Evolutionary conservation across 2,888 invertebrate species (phyloP), one percentile per base, ranked within the genome.

Genomic region (Ophion slaviceki): DNA sequence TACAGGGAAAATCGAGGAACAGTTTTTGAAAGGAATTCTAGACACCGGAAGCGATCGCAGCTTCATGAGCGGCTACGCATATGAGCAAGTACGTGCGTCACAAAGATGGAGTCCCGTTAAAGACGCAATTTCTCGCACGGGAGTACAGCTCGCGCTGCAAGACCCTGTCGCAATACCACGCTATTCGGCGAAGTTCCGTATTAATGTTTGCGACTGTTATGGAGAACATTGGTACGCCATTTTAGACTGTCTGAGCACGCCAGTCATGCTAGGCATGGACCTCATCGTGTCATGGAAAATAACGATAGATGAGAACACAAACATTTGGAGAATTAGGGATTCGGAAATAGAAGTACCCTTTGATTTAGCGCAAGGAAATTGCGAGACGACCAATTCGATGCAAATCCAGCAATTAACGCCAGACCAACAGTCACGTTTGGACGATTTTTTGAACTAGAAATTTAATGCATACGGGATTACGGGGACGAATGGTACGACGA

Each of bases 151-250:
- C n/a, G 66, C 66, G 14, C 66, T 36, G n/a, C 36, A 36, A 36
- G 66, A 17, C 17, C 66, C 36, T n/a, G 6, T 66, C 6, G 66
- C 36, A 6, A 36, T 66, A 7, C 66, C 66, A 5, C 66, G 66
- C 17, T 66, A 66, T 17, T 66, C 66, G 6, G 36, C 66, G n/a
- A 66, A 66, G 7, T 66, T 66, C 7, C 36, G 36, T 0, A 66
- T 66, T 1, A 36, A 66, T n/a, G 36, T 66, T 36, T 66, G 36
- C 66, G 66, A 66, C 36, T 66, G 66, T 17, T 66, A 66, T 17
- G 66, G 66, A n/a, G 66, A 66, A 66, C 66, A 36, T n/a, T 66
- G 66, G 66, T 36, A 36, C 66, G 66, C 36, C 2, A 28, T 66
- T n/a, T 3, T 66, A n/a, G 66, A 66, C 8, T 36, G 66, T 4